Base-by-base conservation (phyloP, 2,888 invertebrate species). In the Chrysolina haemoptera region DNA sequence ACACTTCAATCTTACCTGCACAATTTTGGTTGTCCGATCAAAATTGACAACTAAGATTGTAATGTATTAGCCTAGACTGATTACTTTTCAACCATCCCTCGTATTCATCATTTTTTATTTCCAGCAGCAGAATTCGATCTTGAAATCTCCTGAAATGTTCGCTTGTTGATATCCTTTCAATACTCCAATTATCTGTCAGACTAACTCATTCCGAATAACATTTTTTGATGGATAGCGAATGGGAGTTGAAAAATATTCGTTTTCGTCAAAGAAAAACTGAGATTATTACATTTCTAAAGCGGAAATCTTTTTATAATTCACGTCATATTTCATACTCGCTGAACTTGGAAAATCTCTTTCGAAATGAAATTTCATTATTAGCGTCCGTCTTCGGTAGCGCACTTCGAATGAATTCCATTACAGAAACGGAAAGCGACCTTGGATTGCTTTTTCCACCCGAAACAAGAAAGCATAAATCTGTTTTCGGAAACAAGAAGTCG, bases 291-390 rank as follows among this genome's bases (percentile, higher is more conserved):
- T 22, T 53, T 53, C 20, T 53, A 6, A 53, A 20, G 20, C 53
- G 20, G 20, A 18, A 53, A 22, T 22, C 20, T 53, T 53, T 53
- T 53, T 18, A 53, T 12, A 69, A 62, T 62, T 48, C n/a, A 43
- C 43, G 59, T 69, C 62, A 46, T 62, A 48, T 69, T 69, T 69
- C n/a, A 35, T 59, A 22, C n/a, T 59, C 59, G 59, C 35, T 35
- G 59, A 59, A 35, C 59, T 59, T 59, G 35, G 62, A 35, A 68
- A 69, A 62, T 69, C 48, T 46, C 16, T 8, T 27, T 69, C 48
- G 40, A 69, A 69, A 59, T 69, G 62, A 48, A 69, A 69, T 48
- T 50, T 48, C 46, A 69, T 50, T 43, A 66, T 50, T 66, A 27
- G 35, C 9, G 27, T 59, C 59, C 20, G 18, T 53, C 53, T 18